Evolutionary conservation across 2,888 invertebrate species (phyloP).

Genomic region (Scaptomyza parva): DNA sequence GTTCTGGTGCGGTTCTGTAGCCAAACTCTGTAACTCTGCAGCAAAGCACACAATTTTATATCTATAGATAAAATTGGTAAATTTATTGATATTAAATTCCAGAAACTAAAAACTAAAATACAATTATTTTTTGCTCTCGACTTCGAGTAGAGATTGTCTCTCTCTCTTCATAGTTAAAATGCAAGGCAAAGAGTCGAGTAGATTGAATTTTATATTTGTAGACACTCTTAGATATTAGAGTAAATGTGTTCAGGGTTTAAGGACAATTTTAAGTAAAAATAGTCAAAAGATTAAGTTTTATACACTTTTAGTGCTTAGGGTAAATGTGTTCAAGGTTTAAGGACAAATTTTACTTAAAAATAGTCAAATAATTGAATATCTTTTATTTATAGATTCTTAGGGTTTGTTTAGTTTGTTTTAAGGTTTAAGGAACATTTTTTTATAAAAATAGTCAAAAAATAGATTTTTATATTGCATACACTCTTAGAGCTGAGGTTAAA

Average conservation of each 20-base stretch:
- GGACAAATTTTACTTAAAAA: not conserved
- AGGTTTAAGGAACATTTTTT: no score
- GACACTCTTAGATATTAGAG: not conserved
- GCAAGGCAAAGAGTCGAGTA: no score
- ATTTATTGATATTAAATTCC: conserved; percentile 27
- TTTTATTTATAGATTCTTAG: no score
- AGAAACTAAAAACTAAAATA: not conserved
- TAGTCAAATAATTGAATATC: no score
- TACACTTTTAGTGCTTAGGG: not conserved
- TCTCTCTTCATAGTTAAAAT: no score
- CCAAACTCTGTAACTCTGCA: not conserved
- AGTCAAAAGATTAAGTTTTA: no score
- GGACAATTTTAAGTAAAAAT: not conserved
- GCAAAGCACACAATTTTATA: not conserved
- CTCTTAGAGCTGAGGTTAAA: no score
- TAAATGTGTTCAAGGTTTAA: not conserved
- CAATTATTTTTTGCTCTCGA: conserved; percentile 2
- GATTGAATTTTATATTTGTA: no score
- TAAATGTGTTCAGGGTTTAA: not conserved
- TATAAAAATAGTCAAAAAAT: no score
- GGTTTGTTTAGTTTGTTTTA: no score
- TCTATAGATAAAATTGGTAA: not conserved
- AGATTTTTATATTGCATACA: no score
- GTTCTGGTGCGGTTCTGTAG: no score
- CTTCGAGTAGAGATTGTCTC: not conserved